Base-by-base conservation (phyloP, 2,113 vertebrate genomes). In the Eulemur rufifrons region DNA sequence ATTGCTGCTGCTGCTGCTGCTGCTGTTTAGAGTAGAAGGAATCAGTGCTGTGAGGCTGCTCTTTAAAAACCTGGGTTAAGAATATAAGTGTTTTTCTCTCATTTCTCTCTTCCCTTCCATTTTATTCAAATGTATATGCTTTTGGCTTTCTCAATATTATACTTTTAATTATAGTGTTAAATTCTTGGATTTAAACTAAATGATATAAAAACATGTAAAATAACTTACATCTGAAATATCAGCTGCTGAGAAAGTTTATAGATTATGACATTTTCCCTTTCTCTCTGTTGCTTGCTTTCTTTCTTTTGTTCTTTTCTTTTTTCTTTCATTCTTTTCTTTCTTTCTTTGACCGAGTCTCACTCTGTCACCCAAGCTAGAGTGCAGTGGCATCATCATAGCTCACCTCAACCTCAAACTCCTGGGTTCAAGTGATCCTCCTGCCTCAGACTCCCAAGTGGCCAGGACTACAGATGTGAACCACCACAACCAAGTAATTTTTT, bases 111-210 rank as follows among this genome's bases (percentile, higher is more conserved):
- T 54, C 5, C 77, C n/a, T 92, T 89, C 74, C n/a, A 91, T 87
- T 85, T 95, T 91, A 95, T 88, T 93, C 76, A 80, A 89, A 69
- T 64, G 25, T 39, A 77, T n/a, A 81, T 84, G 37, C 8, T 71
- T 69, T 96, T 83, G 66, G 14, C 8, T 91, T 95, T 82, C 29
- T 94, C 73, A 76, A 81, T 39, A 39, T 80, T 86, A 68, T 45
- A 73, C 76, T 52, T 80, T 95, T 92, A 23, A 50, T 88, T 88
- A 25, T 52, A 92, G 17, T 86, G 32, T 86, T 39, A 95, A 86
- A 95, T 69, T 89, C 76, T 89, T 80, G 63, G 2, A 34, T 86
- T 91, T 97, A 95, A 91, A 64, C 13, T 74, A 69, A 69, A 76
- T 64, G 50, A 68, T 63, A 11, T 42, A 74, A 89, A 86, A 76